Evolutionary conservation across 2,113 vertebrate species (phyloP), one percentile per base, ranked within the genome.

Genomic region (Manacus vitellinus): DNA sequence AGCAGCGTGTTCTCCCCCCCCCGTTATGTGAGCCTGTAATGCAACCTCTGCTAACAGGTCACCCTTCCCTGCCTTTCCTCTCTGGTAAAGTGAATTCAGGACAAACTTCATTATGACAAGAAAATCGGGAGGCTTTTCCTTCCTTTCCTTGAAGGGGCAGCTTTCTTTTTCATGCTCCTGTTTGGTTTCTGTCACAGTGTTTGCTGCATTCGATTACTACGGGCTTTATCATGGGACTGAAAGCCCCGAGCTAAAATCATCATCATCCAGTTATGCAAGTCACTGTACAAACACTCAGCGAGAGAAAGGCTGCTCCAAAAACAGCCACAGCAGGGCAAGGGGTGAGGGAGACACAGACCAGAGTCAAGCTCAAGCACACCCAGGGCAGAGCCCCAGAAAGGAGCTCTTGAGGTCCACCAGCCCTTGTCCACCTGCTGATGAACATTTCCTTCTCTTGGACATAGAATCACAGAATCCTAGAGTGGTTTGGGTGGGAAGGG

Each of bases 191-290:
- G 82, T 51, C 82, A 30, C 85, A 41, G 70, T 2, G 4, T 54
- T 91, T 39, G 54, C 71, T 89, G 85, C 71, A 14, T 89, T 54
- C 7, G 11, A 67, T 92, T 88, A 74, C 61, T 72, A 28, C 0
- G 0, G 76, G 41, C 68, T 92, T 81, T 30, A 74, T 88, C 75
- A 47, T 8, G 65, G 68, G 85, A 92, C 83, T 0, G 0, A 84
- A 77, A 91, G 59, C 93, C 76, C 46, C 13, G 63, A 93, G 85
- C 84, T 93, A 65, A 91, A 95, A 75, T 84, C 88, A 88, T 76
- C 92, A 33, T 89, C 68, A 58, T 65, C 35, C 27, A 2, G 62
- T 95, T 91, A 73, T 46, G 63, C 87, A 92, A 96, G 92, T 68
- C 52, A 61, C 74, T 87, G 77, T 89, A 62, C 67, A 83, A 94